Evolutionary conservation across 2,113 vertebrate genomes (phyloP).

Genomic region (Eclectus roratus): DNA sequence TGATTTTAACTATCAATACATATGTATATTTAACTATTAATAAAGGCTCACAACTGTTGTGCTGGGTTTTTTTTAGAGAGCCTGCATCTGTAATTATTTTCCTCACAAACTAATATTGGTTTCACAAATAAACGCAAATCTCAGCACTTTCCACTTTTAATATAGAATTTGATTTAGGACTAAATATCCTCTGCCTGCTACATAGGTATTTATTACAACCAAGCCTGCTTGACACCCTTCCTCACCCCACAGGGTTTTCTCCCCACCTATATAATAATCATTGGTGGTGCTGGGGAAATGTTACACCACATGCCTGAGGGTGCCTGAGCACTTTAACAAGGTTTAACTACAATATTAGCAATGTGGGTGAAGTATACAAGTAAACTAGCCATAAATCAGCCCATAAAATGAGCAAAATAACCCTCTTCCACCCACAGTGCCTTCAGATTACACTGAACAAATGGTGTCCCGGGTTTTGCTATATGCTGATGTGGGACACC

Average conservation of each 20-base stretch:
- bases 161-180: constrained; percentile 6
- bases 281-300: rapidly evolving
- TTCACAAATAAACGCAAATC: constrained; percentile 24
- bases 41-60: not conserved
- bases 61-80: not conserved
- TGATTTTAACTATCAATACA: not conserved
- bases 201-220: not conserved
- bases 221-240: not conserved
- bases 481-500: not conserved
- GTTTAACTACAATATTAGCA: not conserved
- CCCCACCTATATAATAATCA: not conserved
- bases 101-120: constrained; percentile 7
- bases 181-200: not conserved
- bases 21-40: not conserved
- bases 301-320: not conserved
- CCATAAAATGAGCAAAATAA: not conserved
- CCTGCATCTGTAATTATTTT: not conserved
- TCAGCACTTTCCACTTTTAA: constrained; percentile 33
- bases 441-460: not conserved
- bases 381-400: constrained; percentile 33
- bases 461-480: not conserved
- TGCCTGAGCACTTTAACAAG: not conserved
- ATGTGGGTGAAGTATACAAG: not conserved
- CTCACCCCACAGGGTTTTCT: not conserved
- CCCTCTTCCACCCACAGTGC: not conserved